A percentile compares a stretch with the other conserved stretches of the same genome.
These are phyloP conservation scores for Oenanthe melanoleuca DNA, from an alignment of 2,113 vertebrate species.

Conservation along the genomic window DNA sequence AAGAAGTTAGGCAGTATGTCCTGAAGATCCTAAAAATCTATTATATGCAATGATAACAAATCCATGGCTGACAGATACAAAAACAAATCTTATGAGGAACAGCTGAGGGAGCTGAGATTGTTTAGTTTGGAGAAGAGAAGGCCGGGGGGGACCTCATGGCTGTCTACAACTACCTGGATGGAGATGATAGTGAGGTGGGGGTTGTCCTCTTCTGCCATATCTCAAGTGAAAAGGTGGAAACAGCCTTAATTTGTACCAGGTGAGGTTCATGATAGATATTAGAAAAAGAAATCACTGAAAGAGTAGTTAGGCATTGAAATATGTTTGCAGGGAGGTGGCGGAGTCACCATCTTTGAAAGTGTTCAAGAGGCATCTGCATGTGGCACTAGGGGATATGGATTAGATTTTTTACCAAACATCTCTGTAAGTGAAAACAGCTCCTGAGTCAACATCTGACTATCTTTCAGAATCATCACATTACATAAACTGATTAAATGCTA, in stretches of 20 bases:
- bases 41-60: not conserved
- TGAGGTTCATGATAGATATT: not conserved
- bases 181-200: not conserved
- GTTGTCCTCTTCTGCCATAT: not conserved
- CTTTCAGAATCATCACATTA: not conserved
- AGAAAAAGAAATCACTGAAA: not conserved
- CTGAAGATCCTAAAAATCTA: not conserved
- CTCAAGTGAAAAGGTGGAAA: not conserved
- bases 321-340: not conserved
- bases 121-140: not conserved
- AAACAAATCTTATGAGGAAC: not conserved
- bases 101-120: not conserved
- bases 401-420: not conserved
- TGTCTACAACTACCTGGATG: not conserved
- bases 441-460: not conserved
- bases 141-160: not conserved
- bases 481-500: not conserved
- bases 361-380: not conserved
- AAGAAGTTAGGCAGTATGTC: not conserved
- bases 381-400: not conserved
- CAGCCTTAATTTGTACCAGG: not conserved
- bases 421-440: not conserved
- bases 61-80: rapidly evolving
- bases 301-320: not conserved
- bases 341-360: not conserved